These are phyloP conservation scores for Pavo muticus DNA, from an alignment of 2,113 vertebrate species.

Conservation along the genomic window DNA sequence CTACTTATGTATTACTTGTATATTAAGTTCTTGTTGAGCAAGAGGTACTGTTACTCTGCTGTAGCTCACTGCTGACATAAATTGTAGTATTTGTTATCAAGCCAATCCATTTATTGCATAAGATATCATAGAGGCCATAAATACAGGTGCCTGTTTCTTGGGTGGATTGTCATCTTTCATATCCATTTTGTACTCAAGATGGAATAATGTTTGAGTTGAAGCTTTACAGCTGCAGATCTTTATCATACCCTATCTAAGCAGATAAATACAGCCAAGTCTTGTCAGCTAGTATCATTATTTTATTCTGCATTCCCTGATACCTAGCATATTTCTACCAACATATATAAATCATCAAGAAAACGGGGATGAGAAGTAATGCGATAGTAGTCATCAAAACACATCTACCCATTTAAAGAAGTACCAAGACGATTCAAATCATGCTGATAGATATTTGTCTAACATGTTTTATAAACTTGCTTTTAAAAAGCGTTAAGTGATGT, in stretches of 20 bases:
- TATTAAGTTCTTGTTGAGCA: background rate
- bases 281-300: background rate
- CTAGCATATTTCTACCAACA: background rate
- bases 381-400: background rate
- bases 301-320: background rate
- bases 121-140: background rate
- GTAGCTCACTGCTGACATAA: background rate
- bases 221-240: background rate
- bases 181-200: constrained; percentile 6
- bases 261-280: background rate
- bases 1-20: background rate
- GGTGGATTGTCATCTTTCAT: background rate
- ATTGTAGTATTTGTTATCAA: background rate
- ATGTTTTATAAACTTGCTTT: background rate
- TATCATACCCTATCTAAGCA: background rate
- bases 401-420: background rate
- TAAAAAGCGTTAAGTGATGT: background rate
- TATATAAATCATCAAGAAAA: background rate
- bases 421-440: background rate
- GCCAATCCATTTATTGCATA: background rate
- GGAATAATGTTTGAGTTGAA: background rate
- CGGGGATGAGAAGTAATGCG: background rate
- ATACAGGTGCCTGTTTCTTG: background rate
- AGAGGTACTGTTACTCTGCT: background rate
- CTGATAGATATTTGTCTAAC: background rate